These are phyloP conservation scores for Odontamblyopus lacepedii DNA, from an alignment of 2,797 vertebrate species.

Conservation along the genomic window DNA sequence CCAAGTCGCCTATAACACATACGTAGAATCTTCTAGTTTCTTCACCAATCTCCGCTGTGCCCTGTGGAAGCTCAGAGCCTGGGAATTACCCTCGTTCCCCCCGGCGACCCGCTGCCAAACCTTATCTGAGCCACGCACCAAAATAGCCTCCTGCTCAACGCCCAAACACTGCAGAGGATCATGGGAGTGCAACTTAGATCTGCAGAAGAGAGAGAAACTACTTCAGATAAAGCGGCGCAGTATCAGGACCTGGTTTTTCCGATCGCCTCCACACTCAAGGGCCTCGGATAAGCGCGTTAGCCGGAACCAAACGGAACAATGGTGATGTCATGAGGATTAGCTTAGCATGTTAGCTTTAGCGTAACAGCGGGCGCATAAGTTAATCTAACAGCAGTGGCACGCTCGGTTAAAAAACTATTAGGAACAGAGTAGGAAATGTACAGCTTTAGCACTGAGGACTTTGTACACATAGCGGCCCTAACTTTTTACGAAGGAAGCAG, in stretches of 20 bases:
- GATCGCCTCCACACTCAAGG: slow-evolving; percentile 67
- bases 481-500: no score
- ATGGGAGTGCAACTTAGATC: slow-evolving; percentile 36
- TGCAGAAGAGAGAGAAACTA: slow-evolving; percentile 57
- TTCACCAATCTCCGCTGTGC: background rate
- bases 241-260: slow-evolving; percentile 66
- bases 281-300: slow-evolving; percentile 77
- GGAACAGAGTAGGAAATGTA: no score
- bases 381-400: slow-evolving; percentile 51
- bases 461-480: no score
- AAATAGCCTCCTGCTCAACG: slow-evolving; percentile 58
- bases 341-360: slow-evolving; percentile 72
- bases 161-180: background rate
- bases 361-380: slow-evolving; percentile 50
- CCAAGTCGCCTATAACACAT: background rate
- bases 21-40: background rate
- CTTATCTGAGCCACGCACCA: slow-evolving; percentile 42
- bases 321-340: slow-evolving; percentile 79
- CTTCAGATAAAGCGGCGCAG: slow-evolving; percentile 75
- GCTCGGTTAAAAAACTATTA: no score
- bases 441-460: no score
- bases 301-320: slow-evolving; percentile 75
- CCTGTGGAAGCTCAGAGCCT: slow-evolving; percentile 29
- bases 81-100: slow-evolving; percentile 55
- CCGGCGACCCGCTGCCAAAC: slow-evolving; percentile 3